Evolutionary conservation across 2,888 invertebrate genomes (phyloP).

Genomic region (Melieria crassipennis): DNA sequence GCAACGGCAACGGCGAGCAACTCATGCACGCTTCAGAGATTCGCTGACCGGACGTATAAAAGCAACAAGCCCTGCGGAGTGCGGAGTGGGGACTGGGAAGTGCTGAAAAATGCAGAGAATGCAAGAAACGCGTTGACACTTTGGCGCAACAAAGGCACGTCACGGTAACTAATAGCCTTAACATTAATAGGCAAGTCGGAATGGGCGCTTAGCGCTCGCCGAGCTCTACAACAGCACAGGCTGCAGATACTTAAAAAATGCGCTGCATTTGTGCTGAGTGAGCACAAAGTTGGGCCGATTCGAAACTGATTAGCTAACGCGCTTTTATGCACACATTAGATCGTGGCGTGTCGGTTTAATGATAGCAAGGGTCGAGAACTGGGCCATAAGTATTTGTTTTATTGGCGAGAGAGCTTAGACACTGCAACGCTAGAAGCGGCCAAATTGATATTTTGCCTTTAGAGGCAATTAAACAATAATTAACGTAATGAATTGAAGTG

Average conservation of each 20-base stretch:
- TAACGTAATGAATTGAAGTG: too few relatives aligned
- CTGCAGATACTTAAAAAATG: neutral
- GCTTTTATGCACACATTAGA: neutral
- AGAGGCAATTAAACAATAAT: too few relatives aligned
- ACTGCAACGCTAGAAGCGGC: too few relatives aligned
- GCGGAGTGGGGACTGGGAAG: too few relatives aligned
- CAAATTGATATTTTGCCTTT: too few relatives aligned
- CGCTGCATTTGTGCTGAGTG: conserved; percentile 5
- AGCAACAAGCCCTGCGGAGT: neutral
- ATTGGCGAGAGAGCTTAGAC: neutral
- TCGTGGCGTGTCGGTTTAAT: neutral
- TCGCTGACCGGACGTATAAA: neutral
- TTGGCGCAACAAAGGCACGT: conserved; percentile 3
- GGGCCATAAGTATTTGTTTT: neutral
- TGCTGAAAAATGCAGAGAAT: neutral
- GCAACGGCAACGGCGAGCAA: conserved; percentile 33
- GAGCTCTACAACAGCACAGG: neutral
- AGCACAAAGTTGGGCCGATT: neutral
- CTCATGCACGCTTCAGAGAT: conserved; percentile 50
- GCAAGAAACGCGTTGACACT: conserved; percentile 7
- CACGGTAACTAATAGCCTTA: conserved; percentile 19
- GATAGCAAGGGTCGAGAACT: neutral
- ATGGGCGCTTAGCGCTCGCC: too few relatives aligned
- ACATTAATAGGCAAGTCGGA: neutral
- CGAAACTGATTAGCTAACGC: conserved; percentile 1